Evolutionary conservation across 2,113 vertebrate species (phyloP).

Genomic region (Sprattus sprattus): DNA sequence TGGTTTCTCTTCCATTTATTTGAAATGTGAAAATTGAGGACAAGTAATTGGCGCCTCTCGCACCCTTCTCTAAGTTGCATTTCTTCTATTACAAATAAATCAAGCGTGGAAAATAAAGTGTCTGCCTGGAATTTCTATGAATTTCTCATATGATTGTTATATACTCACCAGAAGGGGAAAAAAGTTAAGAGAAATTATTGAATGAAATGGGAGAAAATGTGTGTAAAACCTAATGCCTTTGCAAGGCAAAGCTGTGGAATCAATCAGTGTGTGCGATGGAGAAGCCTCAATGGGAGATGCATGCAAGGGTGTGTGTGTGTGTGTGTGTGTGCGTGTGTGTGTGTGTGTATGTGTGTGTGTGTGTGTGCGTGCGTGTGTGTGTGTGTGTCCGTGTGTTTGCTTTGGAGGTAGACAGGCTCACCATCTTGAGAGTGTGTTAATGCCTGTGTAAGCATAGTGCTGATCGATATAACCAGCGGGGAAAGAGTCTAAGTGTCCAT

Average conservation of each 20-base stretch:
- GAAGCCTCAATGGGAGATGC: background rate
- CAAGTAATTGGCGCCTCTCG: constrained; percentile 40
- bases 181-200: background rate
- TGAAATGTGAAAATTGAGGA: constrained; percentile 46
- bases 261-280: background rate
- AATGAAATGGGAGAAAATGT: background rate
- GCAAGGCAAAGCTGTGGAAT: constrained; percentile 1
- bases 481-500: constrained; percentile 22
- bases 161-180: background rate
- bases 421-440: constrained; percentile 47
- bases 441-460: constrained; percentile 49
- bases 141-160: background rate
- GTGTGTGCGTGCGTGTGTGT: background rate
- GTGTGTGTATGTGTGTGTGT: background rate
- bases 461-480: constrained; percentile 44
- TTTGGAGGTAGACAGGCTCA: constrained; percentile 43
- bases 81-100: constrained; percentile 46
- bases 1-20: constrained; percentile 44
- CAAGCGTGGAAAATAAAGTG: constrained; percentile 37
- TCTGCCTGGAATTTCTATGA: constrained; percentile 43
- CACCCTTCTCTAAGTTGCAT: constrained; percentile 36
- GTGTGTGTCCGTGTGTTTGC: constrained; percentile 7
- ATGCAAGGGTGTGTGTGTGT: background rate
- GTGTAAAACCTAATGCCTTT: background rate
- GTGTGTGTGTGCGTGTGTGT: background rate